A percentile compares a stretch with the other conserved stretches of the same genome.
These are phyloP conservation scores for Drosophila sordidapex DNA, from an alignment of 2,888 invertebrate species.

Conservation along the genomic window DNA sequence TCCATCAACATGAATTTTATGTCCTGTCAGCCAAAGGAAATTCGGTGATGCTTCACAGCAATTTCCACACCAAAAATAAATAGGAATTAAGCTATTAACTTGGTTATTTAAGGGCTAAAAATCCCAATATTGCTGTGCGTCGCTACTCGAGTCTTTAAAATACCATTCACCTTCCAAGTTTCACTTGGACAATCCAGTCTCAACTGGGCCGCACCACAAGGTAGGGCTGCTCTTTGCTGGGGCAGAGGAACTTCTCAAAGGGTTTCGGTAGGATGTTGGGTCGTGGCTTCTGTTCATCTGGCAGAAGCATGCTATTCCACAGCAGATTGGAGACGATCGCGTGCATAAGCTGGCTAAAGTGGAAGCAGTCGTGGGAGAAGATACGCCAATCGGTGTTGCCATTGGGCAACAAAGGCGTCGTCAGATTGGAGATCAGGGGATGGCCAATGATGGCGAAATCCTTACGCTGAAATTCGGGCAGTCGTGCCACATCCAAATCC, in stretches of 20 bases:
- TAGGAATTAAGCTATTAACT: not conserved
- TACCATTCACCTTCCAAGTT: not conserved
- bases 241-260: constrained; percentile 76
- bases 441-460: constrained; percentile 87
- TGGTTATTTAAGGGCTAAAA: not conserved
- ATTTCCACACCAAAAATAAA: not conserved
- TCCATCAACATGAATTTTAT: not conserved
- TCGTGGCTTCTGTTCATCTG: constrained; percentile 83
- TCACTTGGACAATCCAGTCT: constrained; percentile 1
- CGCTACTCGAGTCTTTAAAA: not conserved
- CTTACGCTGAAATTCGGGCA: constrained; percentile 80
- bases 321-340: constrained; percentile 86
- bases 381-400: constrained; percentile 86
- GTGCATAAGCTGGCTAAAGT: constrained; percentile 87
- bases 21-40: not conserved
- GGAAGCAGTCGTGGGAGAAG: constrained; percentile 87
- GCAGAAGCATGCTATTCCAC: constrained; percentile 87
- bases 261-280: constrained; percentile 30
- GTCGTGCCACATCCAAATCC: constrained; percentile 85
- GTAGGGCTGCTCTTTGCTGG: constrained; percentile 79
- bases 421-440: constrained; percentile 80
- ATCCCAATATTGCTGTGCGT: not conserved
- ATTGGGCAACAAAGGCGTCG: constrained; percentile 81
- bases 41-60: not conserved
- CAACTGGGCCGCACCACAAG: constrained; percentile 73